phyloP scores from a whole-genome alignment of 2,113 vertebrate species.

The Python bivittatus region DNA sequence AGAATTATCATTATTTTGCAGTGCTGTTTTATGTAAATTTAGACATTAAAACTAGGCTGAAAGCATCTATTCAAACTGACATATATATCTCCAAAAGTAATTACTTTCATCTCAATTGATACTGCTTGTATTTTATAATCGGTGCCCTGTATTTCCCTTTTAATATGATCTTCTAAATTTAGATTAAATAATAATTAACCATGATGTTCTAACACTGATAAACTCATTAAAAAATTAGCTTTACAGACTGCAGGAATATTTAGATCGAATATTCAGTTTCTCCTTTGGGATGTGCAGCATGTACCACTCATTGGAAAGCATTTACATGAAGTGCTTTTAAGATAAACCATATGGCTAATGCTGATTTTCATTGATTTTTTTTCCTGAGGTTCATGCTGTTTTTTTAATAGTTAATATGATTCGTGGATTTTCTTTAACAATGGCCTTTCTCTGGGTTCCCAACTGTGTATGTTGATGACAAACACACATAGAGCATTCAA shows the following conservation, averaged over 20 bases:
- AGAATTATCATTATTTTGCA: fast-evolving
- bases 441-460: slow-evolving; percentile 18
- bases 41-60: neutral
- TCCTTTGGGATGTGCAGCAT: slow-evolving; percentile 12
- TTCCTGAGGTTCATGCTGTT: slow-evolving; percentile 30
- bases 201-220: neutral
- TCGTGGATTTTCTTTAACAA: neutral
- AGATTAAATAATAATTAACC: neutral
- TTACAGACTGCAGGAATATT: neutral
- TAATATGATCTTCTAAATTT: neutral
- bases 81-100: neutral
- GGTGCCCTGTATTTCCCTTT: fast-evolving
- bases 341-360: slow-evolving; percentile 45
- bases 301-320: slow-evolving; percentile 7
- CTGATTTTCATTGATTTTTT: slow-evolving; percentile 38
- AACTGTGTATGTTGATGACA: slow-evolving; percentile 25
- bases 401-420: neutral
- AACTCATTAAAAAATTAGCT: neutral
- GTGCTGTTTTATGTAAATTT: neutral
- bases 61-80: neutral
- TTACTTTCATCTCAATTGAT: neutral
- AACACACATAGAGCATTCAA: slow-evolving; percentile 30
- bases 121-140: neutral
- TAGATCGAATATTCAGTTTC: neutral
- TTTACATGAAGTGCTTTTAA: slow-evolving; percentile 20